These are phyloP conservation scores for Prenolepis imparis DNA, from an alignment of 2,888 invertebrate species.

Conservation along the genomic window DNA sequence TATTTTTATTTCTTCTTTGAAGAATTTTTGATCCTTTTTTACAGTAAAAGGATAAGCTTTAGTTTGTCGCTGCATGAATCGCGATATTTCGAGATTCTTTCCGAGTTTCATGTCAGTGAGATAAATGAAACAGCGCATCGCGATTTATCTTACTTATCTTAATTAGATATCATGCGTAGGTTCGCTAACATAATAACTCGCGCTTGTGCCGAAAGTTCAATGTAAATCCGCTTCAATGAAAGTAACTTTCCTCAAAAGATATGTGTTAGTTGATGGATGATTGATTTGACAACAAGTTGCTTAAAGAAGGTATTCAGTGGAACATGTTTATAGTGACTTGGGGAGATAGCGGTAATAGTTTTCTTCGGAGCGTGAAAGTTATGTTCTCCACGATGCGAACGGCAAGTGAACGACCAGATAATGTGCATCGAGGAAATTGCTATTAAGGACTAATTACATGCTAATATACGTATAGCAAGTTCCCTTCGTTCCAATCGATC, in stretches of 20 bases:
- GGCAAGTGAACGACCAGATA: conserved; percentile 65
- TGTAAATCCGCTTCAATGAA: conserved; percentile 60
- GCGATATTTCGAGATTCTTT: neutral
- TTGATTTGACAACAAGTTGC: conserved; percentile 51
- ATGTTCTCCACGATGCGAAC: conserved; percentile 57
- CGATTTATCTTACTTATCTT: neutral
- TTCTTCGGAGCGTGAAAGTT: conserved; percentile 70
- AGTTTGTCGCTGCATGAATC: neutral
- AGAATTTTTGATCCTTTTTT: neutral
- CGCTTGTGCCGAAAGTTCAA: conserved; percentile 49
- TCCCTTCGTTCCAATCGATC: conserved; percentile 9
- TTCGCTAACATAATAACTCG: neutral
- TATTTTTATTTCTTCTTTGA: neutral
- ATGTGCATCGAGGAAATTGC: conserved; percentile 47
- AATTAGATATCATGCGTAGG: neutral
- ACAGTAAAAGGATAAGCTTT: neutral
- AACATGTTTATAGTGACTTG: conserved; percentile 58
- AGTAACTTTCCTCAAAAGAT: conserved; percentile 59
- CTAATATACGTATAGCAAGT: conserved; percentile 38
- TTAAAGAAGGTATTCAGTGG: conserved; percentile 39
- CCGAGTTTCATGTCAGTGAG: neutral
- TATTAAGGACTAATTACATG: conserved; percentile 45
- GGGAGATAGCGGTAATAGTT: conserved; percentile 62
- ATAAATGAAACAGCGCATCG: neutral
- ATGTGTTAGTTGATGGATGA: conserved; percentile 47